Evolutionary conservation across 2,888 invertebrate genomes (phyloP), one percentile per base, ranked within the genome.

Genomic region (Erebia epiphron): DNA sequence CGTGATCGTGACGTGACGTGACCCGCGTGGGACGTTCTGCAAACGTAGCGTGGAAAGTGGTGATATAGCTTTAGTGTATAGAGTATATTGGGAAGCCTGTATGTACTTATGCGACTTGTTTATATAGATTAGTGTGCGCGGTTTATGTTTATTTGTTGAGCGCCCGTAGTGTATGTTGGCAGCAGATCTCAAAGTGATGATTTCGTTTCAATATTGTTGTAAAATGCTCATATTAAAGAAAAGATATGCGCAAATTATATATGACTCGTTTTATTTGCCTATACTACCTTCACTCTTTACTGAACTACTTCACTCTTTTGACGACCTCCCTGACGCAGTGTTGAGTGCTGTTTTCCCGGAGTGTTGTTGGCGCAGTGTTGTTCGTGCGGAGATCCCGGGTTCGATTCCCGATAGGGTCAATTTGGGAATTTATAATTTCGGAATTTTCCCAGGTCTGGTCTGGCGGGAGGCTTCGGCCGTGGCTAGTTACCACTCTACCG

Each of bases 151-250:
- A 91, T 90, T 92, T 92, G 92, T 92, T 92, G 91, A 92, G 91
- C 92, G 92, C 92, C 89, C 87, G 91, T 93, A 92, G 92, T 92
- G 92, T 91, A 92, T 90, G 92, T 91, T 91, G 92, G 92, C 92
- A 90, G 91, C 92, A 91, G 93, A 93, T 93, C 93, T 93, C 93
- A 93, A 91, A 89, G 86, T 90, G 91, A 91, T 87, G 90, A 91
- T 91, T 92, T 91, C 89, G 91, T 92, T 92, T 92, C 92, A 91
- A 90, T 92, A 91, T 92, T 93, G 93, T 93, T 93, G 93, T 93
- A 93, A 92, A 91, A 92, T 92, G 93, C 92, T 92, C 92, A 92
- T 93, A 93, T 93, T 93, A 93, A 93, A 91, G 87, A 92, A 89
- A 91, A 89, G 83, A 92, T 92, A 92, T 92, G 92, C 92, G 92